Base-by-base conservation (phyloP, 1,140 invertebrate genomes). In the Geopemphigus sp. region DNA sequence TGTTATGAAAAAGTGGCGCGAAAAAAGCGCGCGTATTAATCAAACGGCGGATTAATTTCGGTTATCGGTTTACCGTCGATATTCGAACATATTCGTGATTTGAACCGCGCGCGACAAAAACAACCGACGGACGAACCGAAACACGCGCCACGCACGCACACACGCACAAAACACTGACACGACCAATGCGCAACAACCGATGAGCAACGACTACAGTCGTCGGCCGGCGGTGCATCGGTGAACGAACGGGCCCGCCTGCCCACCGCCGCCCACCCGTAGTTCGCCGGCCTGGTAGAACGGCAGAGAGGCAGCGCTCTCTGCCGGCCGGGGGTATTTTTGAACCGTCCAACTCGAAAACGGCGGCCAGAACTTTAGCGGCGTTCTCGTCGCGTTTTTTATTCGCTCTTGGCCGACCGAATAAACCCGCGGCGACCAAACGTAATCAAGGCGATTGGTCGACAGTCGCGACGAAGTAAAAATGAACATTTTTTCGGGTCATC, bases 221-320 rank as follows among this genome's bases (percentile, higher is more conserved):
- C 11, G 12, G 5, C 3, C 14, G 11, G 6, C 22, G 39, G 66
- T 63, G 22, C 45, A 6, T 10, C 45, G 45, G 15, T 68, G 14
- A 1, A 47, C 15, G 22, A 22, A 45, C 17, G 64, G 32, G 19
- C 63, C 19, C 61, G 61, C 15, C 8, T 26, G 61, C 19, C 61
- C 26, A 15, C 26, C 19, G 8, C 61, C 61, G 29, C 26, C 29
- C 19, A 12, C 29, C 3, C 29, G 29, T 19, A 17, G 61, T 66
- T 66, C 22, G 45, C 45, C 66, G 66, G 66, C 19, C 32, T 32
- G 61, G 2, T 19, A 10, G 11, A 14, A 24, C 3, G 63, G 29
- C 29, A n/a, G 3, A 1, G 66, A 14, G 64, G 6, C 45, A 68
- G 66, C 66, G 66, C 66, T 47, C 39, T 68, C 66, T 68, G 22